Base-by-base conservation (phyloP, 2,888 invertebrate species). In the Lasioglossum vierecki region DNA sequence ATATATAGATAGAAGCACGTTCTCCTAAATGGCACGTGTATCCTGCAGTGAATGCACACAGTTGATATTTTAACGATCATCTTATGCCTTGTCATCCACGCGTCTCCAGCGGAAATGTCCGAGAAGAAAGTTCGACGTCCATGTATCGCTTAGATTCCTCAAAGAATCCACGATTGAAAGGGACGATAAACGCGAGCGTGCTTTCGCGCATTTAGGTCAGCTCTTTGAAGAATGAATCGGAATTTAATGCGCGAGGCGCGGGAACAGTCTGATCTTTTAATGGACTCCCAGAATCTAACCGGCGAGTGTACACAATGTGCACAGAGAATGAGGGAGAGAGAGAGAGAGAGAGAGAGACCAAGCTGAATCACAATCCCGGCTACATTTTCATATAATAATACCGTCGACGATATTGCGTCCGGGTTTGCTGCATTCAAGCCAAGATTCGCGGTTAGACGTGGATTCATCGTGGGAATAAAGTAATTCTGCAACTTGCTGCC, bases 201-300 rank as follows among this genome's bases (percentile, higher is more conserved):
- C 44, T 46, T 66, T 22, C 22, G 26, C 49, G 57, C 39, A 85
- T 76, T 72, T 71, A 60, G 73, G 76, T 79, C 81, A 78, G 79
- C 60, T 70, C 35, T 76, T 63, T 4, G 70, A 72, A 66, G 82
- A 86, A 82, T 82, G 63, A 49, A 63, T 75, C 26, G 49, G 75
- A 77, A 60, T 81, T 85, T 81, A 68, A 77, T 53, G 80, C 63
- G 11, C 72, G 49, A 35, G 35, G 26, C 78, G 78, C 39, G 80
- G 82, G 71, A 75, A 85, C 86, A 71, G 39, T 74, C 72, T 79
- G 86, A 86, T 86, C 82, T 86, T 75, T 82, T 74, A 86, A 72
- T 75, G 86, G 74, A 77, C 74, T 72, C 60, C 22, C n/a, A n/a
- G 74, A 74, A 76, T 22, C n/a, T 30, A 46, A 15, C 26, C 41